Percentiles rank a stretch among this genome's conserved stretches.
Conservation (phyloP, 2,113 vertebrate genomes). For the Psettodes erumei region DNA sequence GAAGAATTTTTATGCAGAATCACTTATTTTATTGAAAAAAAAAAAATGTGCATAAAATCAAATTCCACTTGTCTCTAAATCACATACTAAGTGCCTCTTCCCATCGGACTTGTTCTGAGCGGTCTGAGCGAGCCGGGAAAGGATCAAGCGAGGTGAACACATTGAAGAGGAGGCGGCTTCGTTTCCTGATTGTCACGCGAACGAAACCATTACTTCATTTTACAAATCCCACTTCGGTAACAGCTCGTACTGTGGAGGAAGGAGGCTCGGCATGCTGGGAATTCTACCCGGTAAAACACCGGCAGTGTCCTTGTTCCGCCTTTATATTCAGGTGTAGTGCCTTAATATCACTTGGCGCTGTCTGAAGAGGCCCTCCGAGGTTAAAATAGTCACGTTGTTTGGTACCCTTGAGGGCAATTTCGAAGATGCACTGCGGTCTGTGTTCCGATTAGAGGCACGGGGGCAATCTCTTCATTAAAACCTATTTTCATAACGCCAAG, state of each 20-base stretch:
- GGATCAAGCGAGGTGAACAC: neutral
- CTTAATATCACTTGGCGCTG: constrained; percentile 18
- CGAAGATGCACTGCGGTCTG: constrained; percentile 33
- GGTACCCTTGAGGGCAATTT: constrained; percentile 35
- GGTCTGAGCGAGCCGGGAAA: too few relatives aligned
- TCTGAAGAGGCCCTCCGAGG: constrained; percentile 34
- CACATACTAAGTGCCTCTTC: neutral
- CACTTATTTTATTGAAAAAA: too few relatives aligned
- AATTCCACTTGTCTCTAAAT: neutral
- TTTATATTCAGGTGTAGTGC: constrained; percentile 40
- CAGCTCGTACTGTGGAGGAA: neutral
- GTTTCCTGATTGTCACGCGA: neutral
- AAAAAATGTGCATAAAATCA: neutral
- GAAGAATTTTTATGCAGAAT: too few relatives aligned
- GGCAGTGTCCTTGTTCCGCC: constrained; percentile 28
- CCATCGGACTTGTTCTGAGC: neutral
- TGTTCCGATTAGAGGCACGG: constrained; percentile 26
- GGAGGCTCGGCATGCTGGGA: constrained; percentile 2
- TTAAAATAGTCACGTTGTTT: constrained; percentile 22
- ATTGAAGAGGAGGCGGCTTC: too few relatives aligned
- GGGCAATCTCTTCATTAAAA: constrained; percentile 31
- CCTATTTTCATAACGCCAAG: constrained; percentile 36
- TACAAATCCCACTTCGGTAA: constrained; percentile 1
- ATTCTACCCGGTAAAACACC: constrained; percentile 11
- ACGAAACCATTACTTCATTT: constrained; percentile 4